Conservation (phyloP, 2,797 vertebrate genomes). For the Anomalospiza imberbis region DNA sequence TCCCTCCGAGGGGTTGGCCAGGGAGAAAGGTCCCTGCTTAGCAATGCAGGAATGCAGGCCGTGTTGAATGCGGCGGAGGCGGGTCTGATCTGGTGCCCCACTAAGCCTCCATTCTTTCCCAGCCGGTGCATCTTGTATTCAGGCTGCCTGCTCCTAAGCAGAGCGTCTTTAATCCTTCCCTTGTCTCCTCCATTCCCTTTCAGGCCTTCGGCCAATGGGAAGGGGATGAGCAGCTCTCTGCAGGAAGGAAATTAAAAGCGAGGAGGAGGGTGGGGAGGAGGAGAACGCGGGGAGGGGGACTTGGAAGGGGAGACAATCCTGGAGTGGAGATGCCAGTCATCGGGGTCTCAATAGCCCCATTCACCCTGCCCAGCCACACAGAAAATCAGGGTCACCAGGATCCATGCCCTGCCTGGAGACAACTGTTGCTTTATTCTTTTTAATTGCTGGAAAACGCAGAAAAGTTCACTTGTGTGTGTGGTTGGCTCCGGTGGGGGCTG, state of each 20-base stretch:
- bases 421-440: slow-evolving; percentile 85
- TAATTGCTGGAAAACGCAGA: slow-evolving; percentile 77
- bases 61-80: slow-evolving; percentile 36
- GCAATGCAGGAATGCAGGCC: slow-evolving; percentile 50
- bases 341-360: slow-evolving; percentile 84
- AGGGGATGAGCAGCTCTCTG: slow-evolving; percentile 62
- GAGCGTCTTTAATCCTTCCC: slow-evolving; percentile 67
- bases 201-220: slow-evolving; percentile 59
- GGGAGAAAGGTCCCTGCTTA: slow-evolving; percentile 48
- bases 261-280: slow-evolving; percentile 53
- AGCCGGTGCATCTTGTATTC: slow-evolving; percentile 57
- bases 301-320: slow-evolving; percentile 80
- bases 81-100: slow-evolving; percentile 60
- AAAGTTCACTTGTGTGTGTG: slow-evolving; percentile 64
- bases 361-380: slow-evolving; percentile 91
- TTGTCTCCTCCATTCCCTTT: slow-evolving; percentile 64
- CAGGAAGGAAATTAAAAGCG: slow-evolving; percentile 65
- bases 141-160: slow-evolving; percentile 64
- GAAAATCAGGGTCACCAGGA: slow-evolving; percentile 86
- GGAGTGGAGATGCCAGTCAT: slow-evolving; percentile 77
- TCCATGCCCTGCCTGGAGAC: slow-evolving; percentile 82
- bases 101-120: slow-evolving; percentile 59
- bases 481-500: slow-evolving; percentile 29
- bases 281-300: slow-evolving; percentile 47
- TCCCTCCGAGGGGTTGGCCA: not conserved